Evolutionary conservation across 2,888 invertebrate genomes (phyloP).

Genomic region (Drosophila eohydei): DNA sequence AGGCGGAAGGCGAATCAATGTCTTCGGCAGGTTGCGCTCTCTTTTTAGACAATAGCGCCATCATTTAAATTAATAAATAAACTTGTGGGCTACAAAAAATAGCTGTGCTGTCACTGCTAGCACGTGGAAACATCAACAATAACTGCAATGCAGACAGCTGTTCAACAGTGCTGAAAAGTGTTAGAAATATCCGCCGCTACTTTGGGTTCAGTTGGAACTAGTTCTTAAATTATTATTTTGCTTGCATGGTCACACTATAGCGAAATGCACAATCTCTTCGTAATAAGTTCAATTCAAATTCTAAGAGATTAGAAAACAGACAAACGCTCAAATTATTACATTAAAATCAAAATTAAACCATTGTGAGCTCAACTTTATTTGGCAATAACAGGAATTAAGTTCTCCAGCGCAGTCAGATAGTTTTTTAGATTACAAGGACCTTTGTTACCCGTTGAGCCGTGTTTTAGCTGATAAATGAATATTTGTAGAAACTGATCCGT

Average conservation of each 20-base stretch:
- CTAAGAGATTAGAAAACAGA: too few species aligned
- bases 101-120: neutral
- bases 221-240: neutral
- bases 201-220: neutral
- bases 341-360: too few species aligned
- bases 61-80: slow-evolving; percentile 7
- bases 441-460: slow-evolving; percentile 1
- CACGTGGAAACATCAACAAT: slow-evolving; percentile 36
- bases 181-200: neutral
- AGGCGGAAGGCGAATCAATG: neutral
- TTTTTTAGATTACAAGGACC: slow-evolving; percentile 30
- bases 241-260: neutral
- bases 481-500: slow-evolving; percentile 59
- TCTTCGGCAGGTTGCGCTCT: slow-evolving; percentile 2
- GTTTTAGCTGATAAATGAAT: slow-evolving; percentile 66
- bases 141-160: slow-evolving; percentile 33
- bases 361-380: slow-evolving; percentile 25
- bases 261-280: too few species aligned
- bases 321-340: too few species aligned
- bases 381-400: slow-evolving; percentile 27
- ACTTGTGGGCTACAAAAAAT: neutral
- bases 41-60: slow-evolving; percentile 55
- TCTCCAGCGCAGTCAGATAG: slow-evolving; percentile 49
- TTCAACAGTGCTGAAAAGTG: slow-evolving; percentile 7
- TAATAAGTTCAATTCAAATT: too few species aligned